A percentile compares a stretch with the other conserved stretches of the same genome.
These are phyloP conservation scores for Lepidonotus clava DNA, from an alignment of 2,888 invertebrate genomes.

Conservation along the genomic window DNA sequence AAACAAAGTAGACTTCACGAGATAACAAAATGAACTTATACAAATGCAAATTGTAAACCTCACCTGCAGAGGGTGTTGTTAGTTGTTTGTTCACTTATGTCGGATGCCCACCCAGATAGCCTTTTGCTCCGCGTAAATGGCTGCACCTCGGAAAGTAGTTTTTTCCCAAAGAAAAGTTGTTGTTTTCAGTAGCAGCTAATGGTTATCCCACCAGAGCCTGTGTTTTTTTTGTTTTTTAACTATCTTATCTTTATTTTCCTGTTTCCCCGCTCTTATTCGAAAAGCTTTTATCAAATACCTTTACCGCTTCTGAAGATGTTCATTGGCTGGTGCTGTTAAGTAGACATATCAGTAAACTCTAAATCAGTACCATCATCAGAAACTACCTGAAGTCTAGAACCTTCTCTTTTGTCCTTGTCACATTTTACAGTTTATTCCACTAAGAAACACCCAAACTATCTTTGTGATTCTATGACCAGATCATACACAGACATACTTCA, in stretches of 20 bases:
- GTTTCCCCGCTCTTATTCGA: no score
- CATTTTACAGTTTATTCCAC: not conserved
- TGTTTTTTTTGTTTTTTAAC: not conserved
- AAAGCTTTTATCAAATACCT: not conserved
- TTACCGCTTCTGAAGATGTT: not conserved
- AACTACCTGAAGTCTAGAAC: no score
- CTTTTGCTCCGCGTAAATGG: no score
- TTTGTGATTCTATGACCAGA: not conserved
- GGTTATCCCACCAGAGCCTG: not conserved
- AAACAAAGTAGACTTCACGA: not conserved
- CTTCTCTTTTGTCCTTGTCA: not conserved
- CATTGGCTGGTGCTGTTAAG: not conserved
- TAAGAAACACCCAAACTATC: not conserved
- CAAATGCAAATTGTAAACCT: not conserved
- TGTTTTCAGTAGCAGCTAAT: not conserved
- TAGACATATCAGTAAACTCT: not conserved
- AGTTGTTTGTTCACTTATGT: not conserved
- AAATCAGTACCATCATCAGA: not conserved
- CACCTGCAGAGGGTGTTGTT: not conserved
- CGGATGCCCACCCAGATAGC: no score
- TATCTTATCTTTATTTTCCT: no score
- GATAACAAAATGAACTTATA: not conserved
- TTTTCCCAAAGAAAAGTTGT: not conserved
- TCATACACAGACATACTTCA: not conserved
- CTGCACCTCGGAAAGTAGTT: no score